Evolutionary conservation across 2,888 invertebrate genomes (phyloP).

Genomic region (Serrognathus titanus): DNA sequence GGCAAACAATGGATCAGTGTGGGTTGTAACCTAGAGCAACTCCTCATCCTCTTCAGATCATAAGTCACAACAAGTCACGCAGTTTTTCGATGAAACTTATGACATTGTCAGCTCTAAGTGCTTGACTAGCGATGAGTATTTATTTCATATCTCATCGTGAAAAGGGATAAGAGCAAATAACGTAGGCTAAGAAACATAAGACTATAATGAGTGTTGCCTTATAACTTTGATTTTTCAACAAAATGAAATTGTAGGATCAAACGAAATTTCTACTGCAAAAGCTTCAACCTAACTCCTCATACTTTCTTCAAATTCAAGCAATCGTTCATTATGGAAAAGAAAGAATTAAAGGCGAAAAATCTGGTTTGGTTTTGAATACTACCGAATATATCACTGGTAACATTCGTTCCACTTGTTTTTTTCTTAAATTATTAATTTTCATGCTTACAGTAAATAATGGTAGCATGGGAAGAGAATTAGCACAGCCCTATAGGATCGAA

Average conservation of each 20-base stretch:
- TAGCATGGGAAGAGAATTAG: background rate
- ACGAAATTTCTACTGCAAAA: slow-evolving; percentile 63
- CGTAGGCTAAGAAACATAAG: too few relatives aligned
- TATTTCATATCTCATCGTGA: too few relatives aligned
- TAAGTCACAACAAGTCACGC: too few relatives aligned
- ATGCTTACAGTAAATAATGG: slow-evolving; percentile 2
- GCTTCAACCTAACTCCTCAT: slow-evolving; percentile 65
- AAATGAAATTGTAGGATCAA: slow-evolving; percentile 53
- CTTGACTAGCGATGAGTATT: too few relatives aligned
- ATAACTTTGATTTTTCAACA: too few relatives aligned
- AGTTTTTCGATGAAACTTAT: too few relatives aligned
- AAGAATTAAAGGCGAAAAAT: slow-evolving; percentile 67
- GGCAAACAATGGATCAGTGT: too few relatives aligned
- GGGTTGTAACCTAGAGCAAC: too few relatives aligned
- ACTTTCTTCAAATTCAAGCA: slow-evolving; percentile 77
- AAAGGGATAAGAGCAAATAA: too few relatives aligned
- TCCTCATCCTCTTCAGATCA: too few relatives aligned
- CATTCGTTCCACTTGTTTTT: slow-evolving; percentile 1
- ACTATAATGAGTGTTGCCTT: too few relatives aligned
- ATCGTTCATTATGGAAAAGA: slow-evolving; percentile 66
- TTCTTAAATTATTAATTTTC: background rate
- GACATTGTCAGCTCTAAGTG: too few relatives aligned
- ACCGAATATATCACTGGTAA: slow-evolving; percentile 53
- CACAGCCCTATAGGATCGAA: slow-evolving; percentile 30
- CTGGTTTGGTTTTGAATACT: slow-evolving; percentile 68